These are phyloP conservation scores for Hypolimnas misippus DNA, from an alignment of 2,888 invertebrate genomes.

Conservation along the genomic window DNA sequence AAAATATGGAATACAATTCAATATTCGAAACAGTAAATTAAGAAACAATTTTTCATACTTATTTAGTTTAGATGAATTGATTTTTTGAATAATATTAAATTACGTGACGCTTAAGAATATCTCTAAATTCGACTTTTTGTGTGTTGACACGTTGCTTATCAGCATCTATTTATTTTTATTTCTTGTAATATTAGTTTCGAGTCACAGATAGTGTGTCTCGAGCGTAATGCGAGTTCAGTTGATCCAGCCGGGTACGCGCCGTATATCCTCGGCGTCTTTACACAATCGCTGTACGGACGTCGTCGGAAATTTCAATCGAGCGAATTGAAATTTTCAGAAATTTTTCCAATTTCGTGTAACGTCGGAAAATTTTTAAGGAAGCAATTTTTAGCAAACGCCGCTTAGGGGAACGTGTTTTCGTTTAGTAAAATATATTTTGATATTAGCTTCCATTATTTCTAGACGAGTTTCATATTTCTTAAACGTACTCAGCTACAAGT, in stretches of 20 bases:
- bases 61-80: too few species aligned
- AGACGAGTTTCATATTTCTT: not conserved
- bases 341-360: conserved; percentile 26
- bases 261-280: conserved; percentile 19
- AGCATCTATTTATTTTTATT: too few species aligned
- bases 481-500: not conserved
- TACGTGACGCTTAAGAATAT: too few species aligned
- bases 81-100: too few species aligned
- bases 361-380: conserved; percentile 13
- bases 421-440: not conserved
- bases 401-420: conserved; percentile 9
- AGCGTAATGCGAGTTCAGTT: not conserved
- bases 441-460: conserved; percentile 1
- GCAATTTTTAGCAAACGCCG: conserved; percentile 12
- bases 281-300: conserved; percentile 22
- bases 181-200: too few species aligned
- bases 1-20: too few species aligned
- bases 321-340: conserved; percentile 25
- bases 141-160: too few species aligned
- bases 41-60: too few species aligned
- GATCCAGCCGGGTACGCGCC: conserved; percentile 9
- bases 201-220: conserved; percentile 3
- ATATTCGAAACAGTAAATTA: too few species aligned
- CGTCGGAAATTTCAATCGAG: conserved; percentile 30
- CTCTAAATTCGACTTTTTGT: too few species aligned